phyloP scores from a whole-genome alignment of 2,113 vertebrate species.

The Carassius gibelio region DNA sequence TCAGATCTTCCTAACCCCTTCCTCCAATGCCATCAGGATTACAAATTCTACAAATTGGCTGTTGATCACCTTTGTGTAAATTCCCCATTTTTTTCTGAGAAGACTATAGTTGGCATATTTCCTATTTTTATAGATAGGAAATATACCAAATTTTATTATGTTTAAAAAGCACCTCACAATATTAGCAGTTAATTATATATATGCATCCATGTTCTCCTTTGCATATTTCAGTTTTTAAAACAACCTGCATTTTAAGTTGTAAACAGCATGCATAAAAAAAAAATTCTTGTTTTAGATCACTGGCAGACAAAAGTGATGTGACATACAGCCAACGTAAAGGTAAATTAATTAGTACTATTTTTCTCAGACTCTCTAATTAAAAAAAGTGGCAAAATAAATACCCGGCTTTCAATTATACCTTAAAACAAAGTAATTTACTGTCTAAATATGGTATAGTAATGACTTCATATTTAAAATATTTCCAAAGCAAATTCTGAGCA shows the following conservation, averaged over 20 bases:
- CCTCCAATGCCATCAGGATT: conserved; percentile 66
- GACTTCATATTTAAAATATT: not conserved
- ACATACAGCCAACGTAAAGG: too few species aligned
- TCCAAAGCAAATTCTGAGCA: not conserved
- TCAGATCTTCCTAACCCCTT: conserved; percentile 48
- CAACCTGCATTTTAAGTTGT: not conserved
- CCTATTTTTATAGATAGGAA: not conserved
- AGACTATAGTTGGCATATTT: conserved; percentile 28
- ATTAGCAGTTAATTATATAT: not conserved
- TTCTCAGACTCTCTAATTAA: not conserved
- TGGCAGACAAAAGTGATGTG: not conserved
- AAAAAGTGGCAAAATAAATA: not conserved
- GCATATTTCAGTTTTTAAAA: not conserved
- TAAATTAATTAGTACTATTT: not conserved
- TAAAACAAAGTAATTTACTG: not conserved
- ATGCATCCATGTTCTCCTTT: not conserved
- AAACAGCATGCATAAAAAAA: not conserved
- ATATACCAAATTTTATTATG: not conserved
- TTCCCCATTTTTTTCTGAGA: conserved; percentile 44
- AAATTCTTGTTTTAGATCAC: not conserved
- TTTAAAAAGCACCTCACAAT: not conserved
- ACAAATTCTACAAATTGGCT: conserved; percentile 69
- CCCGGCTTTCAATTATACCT: not conserved
- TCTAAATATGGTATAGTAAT: not conserved
- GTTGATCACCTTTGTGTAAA: conserved; percentile 66